Conservation (phyloP, 2,113 vertebrate species). For the Aldabrachelys gigantea region DNA sequence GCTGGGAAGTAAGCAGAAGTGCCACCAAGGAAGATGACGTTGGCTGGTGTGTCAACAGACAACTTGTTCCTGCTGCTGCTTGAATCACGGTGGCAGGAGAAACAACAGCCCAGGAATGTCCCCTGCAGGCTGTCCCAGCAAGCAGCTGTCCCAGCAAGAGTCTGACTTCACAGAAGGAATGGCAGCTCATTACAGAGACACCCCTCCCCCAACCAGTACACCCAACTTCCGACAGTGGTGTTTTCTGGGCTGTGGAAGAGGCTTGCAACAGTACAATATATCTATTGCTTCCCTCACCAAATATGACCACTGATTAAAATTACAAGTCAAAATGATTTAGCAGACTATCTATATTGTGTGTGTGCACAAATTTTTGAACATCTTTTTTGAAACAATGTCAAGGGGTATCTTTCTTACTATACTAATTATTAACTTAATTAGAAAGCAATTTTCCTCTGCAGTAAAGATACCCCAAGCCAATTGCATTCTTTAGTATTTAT, state of each 20-base stretch:
- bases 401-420: not conserved
- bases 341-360: not conserved
- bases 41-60: not conserved
- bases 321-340: not conserved
- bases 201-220: not conserved
- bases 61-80: not conserved
- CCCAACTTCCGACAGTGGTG: not conserved
- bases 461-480: not conserved
- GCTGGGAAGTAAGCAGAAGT: not conserved
- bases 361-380: not conserved
- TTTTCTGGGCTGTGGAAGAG: not conserved
- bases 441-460: not conserved
- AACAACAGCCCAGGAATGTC: not conserved
- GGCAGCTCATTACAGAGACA: not conserved
- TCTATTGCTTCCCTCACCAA: not conserved
- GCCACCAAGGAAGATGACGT: not conserved
- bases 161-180: not conserved
- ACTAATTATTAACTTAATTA: not conserved
- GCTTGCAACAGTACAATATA: not conserved
- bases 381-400: not conserved
- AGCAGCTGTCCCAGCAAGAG: not conserved
- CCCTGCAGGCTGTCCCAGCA: accelerated
- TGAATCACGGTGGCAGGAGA: not conserved
- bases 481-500: not conserved
- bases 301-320: not conserved